phyloP scores from a whole-genome alignment of 2,888 invertebrate genomes.

The Amiota minor region DNA sequence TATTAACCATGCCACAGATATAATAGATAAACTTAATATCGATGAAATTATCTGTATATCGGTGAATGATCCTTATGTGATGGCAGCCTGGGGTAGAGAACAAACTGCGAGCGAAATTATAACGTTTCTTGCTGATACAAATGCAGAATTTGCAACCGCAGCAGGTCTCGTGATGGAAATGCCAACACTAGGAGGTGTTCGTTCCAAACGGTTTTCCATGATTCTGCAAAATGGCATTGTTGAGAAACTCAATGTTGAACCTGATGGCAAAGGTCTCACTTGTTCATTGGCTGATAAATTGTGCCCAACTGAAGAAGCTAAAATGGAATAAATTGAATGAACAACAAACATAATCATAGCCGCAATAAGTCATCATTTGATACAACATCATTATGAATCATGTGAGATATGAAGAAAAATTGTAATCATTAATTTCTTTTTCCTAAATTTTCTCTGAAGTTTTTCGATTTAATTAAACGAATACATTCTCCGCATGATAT shows the following conservation, averaged over 20 bases:
- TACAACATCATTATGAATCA: too few species aligned
- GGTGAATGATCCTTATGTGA: constrained; percentile 95
- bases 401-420: not conserved
- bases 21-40: constrained; percentile 84
- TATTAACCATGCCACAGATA: constrained; percentile 80
- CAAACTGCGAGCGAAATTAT: constrained; percentile 86
- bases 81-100: constrained; percentile 91
- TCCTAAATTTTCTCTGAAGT: not conserved
- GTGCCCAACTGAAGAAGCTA: too few species aligned
- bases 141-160: constrained; percentile 84
- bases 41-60: constrained; percentile 87
- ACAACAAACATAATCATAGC: too few species aligned
- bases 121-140: constrained; percentile 89
- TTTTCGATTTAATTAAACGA: not conserved
- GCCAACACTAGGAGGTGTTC: constrained; percentile 83
- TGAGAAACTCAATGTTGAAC: constrained; percentile 89
- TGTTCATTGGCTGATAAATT: constrained; percentile 81
- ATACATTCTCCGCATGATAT: constrained; percentile 4
- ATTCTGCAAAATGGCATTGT: constrained; percentile 87
- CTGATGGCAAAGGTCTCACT: constrained; percentile 90
- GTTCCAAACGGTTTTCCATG: constrained; percentile 92
- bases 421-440: not conserved
- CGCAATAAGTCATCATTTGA: too few species aligned
- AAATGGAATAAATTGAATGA: too few species aligned
- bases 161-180: constrained; percentile 84